Percentiles rank a stretch among this genome's conserved stretches.
These are phyloP conservation scores for Troides aeacus DNA, from an alignment of 2,888 invertebrate genomes.

Conservation along the genomic window DNA sequence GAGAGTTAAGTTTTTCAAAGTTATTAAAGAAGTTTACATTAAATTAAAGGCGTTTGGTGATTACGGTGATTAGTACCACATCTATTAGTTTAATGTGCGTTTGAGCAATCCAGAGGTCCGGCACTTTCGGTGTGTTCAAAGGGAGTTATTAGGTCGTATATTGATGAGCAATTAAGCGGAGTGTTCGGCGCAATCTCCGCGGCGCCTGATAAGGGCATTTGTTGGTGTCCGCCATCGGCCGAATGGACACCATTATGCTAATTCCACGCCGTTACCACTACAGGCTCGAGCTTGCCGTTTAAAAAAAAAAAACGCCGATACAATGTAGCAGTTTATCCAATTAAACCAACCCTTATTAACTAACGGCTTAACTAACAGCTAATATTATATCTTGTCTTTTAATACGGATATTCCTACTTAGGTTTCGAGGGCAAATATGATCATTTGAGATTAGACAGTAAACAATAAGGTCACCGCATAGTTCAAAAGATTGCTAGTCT, in stretches of 20 bases:
- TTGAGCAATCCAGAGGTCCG: slow-evolving; percentile 9
- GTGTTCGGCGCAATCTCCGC: slow-evolving; percentile 66
- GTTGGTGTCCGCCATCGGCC: slow-evolving; percentile 52
- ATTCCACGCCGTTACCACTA: slow-evolving; percentile 42
- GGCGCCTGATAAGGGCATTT: slow-evolving; percentile 65
- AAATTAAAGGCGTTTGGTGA: neutral
- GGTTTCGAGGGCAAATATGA: too few species aligned
- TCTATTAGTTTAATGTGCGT: slow-evolving; percentile 11
- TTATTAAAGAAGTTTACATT: neutral
- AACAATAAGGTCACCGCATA: too few species aligned
- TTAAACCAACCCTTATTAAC: neutral
- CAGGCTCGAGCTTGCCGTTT: slow-evolving; percentile 29
- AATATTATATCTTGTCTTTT: too few species aligned
- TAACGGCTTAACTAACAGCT: neutral
- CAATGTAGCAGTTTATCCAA: slow-evolving; percentile 8
- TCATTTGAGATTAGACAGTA: too few species aligned
- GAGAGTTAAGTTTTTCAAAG: neutral
- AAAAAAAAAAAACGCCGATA: slow-evolving; percentile 7
- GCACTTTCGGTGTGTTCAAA: slow-evolving; percentile 32
- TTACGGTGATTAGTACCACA: slow-evolving; percentile 19
- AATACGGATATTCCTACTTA: too few species aligned
- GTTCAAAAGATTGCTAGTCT: too few species aligned
- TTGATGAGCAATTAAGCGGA: slow-evolving; percentile 76
- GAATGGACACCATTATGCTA: slow-evolving; percentile 63
- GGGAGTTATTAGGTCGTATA: slow-evolving; percentile 51